phyloP scores from a whole-genome alignment of 2,888 invertebrate genomes.

The Malacosoma neustria region DNA sequence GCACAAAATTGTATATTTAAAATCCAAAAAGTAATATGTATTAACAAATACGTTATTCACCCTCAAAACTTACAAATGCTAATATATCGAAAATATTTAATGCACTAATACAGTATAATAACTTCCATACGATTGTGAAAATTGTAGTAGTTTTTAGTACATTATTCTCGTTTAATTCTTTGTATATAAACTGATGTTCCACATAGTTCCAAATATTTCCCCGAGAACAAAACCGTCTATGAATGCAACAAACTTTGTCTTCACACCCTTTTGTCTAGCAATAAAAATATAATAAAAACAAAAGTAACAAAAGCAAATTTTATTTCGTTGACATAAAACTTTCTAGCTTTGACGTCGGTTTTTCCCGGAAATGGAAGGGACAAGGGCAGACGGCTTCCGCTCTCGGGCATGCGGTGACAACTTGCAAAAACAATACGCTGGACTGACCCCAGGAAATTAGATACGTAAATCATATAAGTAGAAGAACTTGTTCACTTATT shows the following conservation, averaged over 20 bases:
- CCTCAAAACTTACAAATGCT: too few relatives aligned
- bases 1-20: too few relatives aligned
- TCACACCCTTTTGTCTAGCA: neutral
- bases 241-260: neutral
- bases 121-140: too few relatives aligned
- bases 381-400: constrained; percentile 59
- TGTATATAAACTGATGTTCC: too few relatives aligned
- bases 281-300: constrained; percentile 4
- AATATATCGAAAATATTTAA: too few relatives aligned
- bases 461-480: constrained; percentile 49
- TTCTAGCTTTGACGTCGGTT: constrained; percentile 32
- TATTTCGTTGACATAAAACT: constrained; percentile 32
- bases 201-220: too few relatives aligned
- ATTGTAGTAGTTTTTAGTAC: too few relatives aligned
- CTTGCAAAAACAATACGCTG: constrained; percentile 33
- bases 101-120: too few relatives aligned
- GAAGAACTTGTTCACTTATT: constrained; percentile 21
- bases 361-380: constrained; percentile 59
- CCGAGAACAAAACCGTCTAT: constrained; percentile 1
- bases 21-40: too few relatives aligned
- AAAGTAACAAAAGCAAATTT: constrained; percentile 19
- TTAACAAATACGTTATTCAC: too few relatives aligned
- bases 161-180: too few relatives aligned
- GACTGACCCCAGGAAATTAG: constrained; percentile 35
- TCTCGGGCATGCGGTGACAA: constrained; percentile 34